Evolutionary conservation across 2,113 vertebrate genomes (phyloP), one percentile per base, ranked within the genome.

Genomic region (Carassius gibelio): DNA sequence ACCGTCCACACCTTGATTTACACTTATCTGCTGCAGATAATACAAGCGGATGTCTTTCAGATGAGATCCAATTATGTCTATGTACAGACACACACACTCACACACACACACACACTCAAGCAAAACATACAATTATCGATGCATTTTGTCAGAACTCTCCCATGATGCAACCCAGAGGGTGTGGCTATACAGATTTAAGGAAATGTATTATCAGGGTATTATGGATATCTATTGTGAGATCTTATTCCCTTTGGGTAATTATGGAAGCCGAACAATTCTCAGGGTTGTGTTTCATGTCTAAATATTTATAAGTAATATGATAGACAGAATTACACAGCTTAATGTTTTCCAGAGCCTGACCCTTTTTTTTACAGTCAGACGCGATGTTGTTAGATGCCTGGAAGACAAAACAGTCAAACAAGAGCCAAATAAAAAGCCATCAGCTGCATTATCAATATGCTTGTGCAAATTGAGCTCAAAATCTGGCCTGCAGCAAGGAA

Each of bases 1-100:
- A 42, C 42, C 7, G 61, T 64, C n/a, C 78, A 30, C 78, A 81
- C 42, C 78, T 59, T 21, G 17, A 8, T 50, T 81, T 8, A 23
- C 61, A 23, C 62, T 79, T 88, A 93, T 90, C 90, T 78, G 11
- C 85, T 79, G 75, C 78, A 90, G 84, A 94, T 89, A 92, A 92
- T 92, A 87, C 83, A 84, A 52, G 75, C 80, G 86, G 78, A 90
- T 86, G 91, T 89, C 93, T 90, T 82, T 88, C 59, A 87, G 61
- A 83, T 90, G 88, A 86, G 86, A 9, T 11, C n/a, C 69, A 83
- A 76, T 62, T 64, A 71, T 42, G 45, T 80, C 74, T 15, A 81
- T 72, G 69, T 72, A 77, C 38, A 42, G 5, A 42, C 42, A 9
- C 42, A 45, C 8, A 45, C 42, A 45, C 8, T 9, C 42, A 45